These are phyloP conservation scores for Amazona vittata DNA, from an alignment of 2,113 vertebrate species.

Conservation along the genomic window DNA sequence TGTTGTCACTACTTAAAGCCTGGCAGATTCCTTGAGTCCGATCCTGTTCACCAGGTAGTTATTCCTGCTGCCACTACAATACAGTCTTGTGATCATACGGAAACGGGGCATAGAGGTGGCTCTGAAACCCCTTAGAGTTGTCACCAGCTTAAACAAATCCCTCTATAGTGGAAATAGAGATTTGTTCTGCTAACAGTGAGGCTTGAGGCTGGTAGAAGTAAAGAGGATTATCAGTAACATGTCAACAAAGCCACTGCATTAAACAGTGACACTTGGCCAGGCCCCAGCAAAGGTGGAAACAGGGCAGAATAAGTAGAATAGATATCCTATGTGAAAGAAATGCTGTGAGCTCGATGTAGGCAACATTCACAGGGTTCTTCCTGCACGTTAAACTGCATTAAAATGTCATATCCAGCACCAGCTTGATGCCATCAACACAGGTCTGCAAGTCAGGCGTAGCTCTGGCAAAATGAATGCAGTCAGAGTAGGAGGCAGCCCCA, in stretches of 20 bases:
- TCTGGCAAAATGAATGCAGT: background rate
- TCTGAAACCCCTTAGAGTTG: background rate
- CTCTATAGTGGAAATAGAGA: background rate
- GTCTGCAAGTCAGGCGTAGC: background rate
- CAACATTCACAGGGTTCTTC: background rate
- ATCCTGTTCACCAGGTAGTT: background rate
- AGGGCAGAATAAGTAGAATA: background rate
- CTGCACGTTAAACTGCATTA: background rate
- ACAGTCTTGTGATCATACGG: background rate
- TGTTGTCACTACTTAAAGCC: background rate
- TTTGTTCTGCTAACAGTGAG: background rate
- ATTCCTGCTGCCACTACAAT: background rate
- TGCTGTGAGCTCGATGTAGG: background rate
- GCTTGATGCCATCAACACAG: background rate
- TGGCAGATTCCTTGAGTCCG: background rate
- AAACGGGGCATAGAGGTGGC: background rate
- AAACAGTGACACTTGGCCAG: constrained; percentile 17
- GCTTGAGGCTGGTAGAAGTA: background rate
- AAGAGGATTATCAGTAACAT: constrained; percentile 28
- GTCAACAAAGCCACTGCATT: constrained; percentile 37
- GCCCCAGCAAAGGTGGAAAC: constrained; percentile 1
- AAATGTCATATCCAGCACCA: background rate
- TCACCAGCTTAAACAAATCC: background rate
- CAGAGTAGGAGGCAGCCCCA: background rate
- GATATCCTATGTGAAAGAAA: background rate